Evolutionary conservation across 2,113 vertebrate genomes (phyloP).

Genomic region (crab-eating macaque (Macaca fascicularis)): T2T-MFA8v1.1 NC_088390.1:692501-693000

Average conservation of each 20-base stretch:
- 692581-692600: not conserved
- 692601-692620: too few relatives aligned
- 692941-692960: not conserved
- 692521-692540: not conserved
- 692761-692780: not conserved
- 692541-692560: not conserved
- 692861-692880: not conserved
- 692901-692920: slow-evolving; percentile 23
- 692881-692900: not conserved
- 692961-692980: not conserved
- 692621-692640: not conserved
- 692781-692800: not conserved
- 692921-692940: not conserved
- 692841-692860: not conserved
- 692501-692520: not conserved
- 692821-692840: not conserved
- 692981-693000: not conserved
- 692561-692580: not conserved
- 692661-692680: not conserved
- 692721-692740: not conserved
- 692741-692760: too few relatives aligned
- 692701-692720: not conserved
- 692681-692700: not conserved
- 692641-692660: not conserved
- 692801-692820: not conserved